Evolutionary conservation across 2,797 vertebrate genomes (phyloP).

Genomic region (Cichlasoma orientale): DNA sequence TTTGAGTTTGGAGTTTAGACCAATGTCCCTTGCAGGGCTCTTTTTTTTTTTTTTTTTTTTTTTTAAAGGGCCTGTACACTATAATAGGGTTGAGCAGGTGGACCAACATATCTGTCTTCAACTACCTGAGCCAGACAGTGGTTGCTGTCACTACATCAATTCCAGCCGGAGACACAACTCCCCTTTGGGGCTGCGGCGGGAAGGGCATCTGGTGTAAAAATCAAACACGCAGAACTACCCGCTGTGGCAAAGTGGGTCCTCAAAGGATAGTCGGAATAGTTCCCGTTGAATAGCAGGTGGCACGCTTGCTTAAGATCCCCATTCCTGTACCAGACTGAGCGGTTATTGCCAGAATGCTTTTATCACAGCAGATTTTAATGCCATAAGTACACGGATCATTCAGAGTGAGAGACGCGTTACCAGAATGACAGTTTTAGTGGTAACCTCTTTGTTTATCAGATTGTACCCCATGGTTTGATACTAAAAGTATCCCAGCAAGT

Average conservation of each 20-base stretch:
- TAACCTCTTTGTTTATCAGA: background rate
- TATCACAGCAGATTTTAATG: background rate
- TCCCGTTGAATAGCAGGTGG: too few species aligned
- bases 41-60: too few species aligned
- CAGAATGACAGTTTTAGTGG: background rate
- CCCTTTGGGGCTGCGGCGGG: background rate
- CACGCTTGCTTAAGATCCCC: background rate
- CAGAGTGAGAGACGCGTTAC: background rate
- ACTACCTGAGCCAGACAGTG: too few species aligned
- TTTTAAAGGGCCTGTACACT: too few species aligned
- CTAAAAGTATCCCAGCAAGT: slow-evolving; percentile 5
- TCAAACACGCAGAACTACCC: background rate
- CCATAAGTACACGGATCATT: background rate
- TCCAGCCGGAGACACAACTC: background rate
- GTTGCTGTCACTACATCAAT: background rate
- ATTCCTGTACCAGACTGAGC: background rate
- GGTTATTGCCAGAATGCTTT: background rate
- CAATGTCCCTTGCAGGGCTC: too few species aligned
- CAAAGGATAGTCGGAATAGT: too few species aligned
- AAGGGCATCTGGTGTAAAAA: background rate
- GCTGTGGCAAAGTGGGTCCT: background rate
- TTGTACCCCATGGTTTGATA: background rate
- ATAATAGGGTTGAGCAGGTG: too few species aligned
- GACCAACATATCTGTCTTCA: too few species aligned
- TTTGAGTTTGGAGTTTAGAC: too few species aligned